Base-by-base conservation (phyloP, 2,113 vertebrate species). In the Tursiops truncatus region DNA sequence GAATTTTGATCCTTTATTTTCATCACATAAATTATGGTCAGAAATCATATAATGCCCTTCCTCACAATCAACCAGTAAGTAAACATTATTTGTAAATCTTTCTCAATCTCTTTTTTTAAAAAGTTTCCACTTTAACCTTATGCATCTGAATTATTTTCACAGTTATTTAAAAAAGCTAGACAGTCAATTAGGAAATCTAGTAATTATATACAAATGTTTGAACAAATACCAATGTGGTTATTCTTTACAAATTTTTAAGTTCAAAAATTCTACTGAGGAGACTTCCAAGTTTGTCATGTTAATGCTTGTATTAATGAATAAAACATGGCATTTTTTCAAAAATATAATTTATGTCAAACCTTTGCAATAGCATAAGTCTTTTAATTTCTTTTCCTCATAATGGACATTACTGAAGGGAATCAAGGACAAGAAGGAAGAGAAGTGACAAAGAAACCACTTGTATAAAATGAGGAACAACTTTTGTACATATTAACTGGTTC, bases 261-360 rank as follows among this genome's bases (percentile, higher is more conserved):
- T 28, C 92, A 95, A 96, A 94, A 71, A 74, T 74, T 38, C 87
- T 87, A 58, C 23, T 17, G 21, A 94, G 25, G 33, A 65, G 68
- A 31, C 50, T 85, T 98, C 28, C 67, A 94, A 81, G 1, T 25
- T 83, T 96, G 12, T 82, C 7, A 77, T 76, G 14, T 91, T 95
- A 96, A 96, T 97, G 94, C 0, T 20, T 94, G 31, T 13, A 60
- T 96, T 97, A 96, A 89, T 92, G 92, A 92, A 93, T 94, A 97
- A 95, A 96, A 79, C 53, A 77, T 95, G 86, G 79, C 63, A 73
- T 84, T 77, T 92, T 95, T 96, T 89, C 60, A 95, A 91, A 97
- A 96, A 12, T 88, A 77, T 96, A 9, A 93, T 95, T 95, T 97
- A 95, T 98, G 12, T 77, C 58, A 96, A 94, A 80, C 0, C 0